Conservation (phyloP, 2,888 invertebrate species). For the Tinea trinotella region DNA sequence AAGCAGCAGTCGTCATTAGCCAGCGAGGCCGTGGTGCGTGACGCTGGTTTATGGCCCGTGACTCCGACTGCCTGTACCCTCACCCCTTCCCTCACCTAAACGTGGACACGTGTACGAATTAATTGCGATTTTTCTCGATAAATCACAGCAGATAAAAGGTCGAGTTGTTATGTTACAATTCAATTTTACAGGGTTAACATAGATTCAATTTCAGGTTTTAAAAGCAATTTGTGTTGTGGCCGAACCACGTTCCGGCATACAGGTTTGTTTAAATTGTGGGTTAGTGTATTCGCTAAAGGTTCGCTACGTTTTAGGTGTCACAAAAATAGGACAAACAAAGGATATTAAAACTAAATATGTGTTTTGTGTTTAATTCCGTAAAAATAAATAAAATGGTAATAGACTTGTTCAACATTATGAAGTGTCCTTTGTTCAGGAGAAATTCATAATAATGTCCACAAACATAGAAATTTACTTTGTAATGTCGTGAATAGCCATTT, state of each 20-base stretch:
- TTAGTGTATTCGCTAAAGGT: not conserved
- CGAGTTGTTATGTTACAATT: constrained; percentile 39
- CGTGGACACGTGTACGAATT: constrained; percentile 65
- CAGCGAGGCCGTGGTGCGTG: constrained; percentile 47
- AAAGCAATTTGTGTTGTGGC: constrained; percentile 26
- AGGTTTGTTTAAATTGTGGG: constrained; percentile 1
- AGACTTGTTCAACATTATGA: not conserved
- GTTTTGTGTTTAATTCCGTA: too few species aligned
- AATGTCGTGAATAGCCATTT: constrained; percentile 30
- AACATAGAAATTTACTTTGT: constrained; percentile 41
- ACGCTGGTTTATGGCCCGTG: constrained; percentile 62
- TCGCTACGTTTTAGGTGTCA: not conserved
- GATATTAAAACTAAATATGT: too few species aligned
- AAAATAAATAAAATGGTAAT: too few species aligned
- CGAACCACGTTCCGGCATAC: constrained; percentile 7
- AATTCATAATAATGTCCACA: not conserved
- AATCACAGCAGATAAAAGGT: constrained; percentile 35
- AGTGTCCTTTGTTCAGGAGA: not conserved
- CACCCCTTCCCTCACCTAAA: constrained; percentile 61
- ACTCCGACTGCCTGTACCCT: constrained; percentile 36
- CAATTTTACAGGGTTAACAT: constrained; percentile 31
- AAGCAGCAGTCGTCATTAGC: constrained; percentile 43
- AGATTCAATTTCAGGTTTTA: constrained; percentile 30
- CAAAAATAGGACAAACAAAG: too few species aligned
- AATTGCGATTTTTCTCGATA: constrained; percentile 56